These are phyloP conservation scores for Lasioglossum oenotherae DNA, from an alignment of 2,888 invertebrate species.

Conservation along the genomic window DNA sequence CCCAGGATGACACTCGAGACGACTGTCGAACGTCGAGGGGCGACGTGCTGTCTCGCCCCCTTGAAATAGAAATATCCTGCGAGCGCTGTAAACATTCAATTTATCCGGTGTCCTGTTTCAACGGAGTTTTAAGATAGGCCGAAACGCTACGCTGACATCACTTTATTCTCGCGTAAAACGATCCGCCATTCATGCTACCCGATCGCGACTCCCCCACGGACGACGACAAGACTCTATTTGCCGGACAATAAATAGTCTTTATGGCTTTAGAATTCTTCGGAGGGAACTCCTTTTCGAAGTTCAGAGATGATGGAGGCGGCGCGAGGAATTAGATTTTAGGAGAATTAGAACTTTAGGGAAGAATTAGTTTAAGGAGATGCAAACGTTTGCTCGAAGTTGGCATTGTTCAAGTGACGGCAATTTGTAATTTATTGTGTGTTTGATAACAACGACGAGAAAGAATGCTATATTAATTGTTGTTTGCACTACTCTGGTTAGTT, in stretches of 20 bases:
- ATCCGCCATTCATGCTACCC: slow-evolving; percentile 44
- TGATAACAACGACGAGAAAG: no score
- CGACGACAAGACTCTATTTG: slow-evolving; percentile 1
- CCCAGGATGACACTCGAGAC: slow-evolving; percentile 56
- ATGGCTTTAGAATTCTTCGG: not conserved
- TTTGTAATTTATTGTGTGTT: not conserved
- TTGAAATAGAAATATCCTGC: slow-evolving; percentile 41
- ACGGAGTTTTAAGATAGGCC: slow-evolving; percentile 75
- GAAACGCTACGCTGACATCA: slow-evolving; percentile 49
- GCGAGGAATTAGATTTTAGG: not conserved
- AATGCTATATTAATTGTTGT: no score
- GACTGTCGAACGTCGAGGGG: slow-evolving; percentile 29
- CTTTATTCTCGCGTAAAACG: slow-evolving; percentile 55
- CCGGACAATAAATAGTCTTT: slow-evolving; percentile 8
- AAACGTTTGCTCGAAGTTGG: not conserved
- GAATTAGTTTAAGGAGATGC: not conserved
- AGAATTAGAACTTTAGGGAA: no score
- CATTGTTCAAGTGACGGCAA: no score
- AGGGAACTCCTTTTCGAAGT: not conserved
- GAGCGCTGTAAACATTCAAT: slow-evolving; percentile 78
- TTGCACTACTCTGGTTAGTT: no score
- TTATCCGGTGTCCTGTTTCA: slow-evolving; percentile 79
- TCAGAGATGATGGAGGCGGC: not conserved
- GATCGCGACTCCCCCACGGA: slow-evolving; percentile 18
- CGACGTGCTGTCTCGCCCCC: slow-evolving; percentile 36